Evolutionary conservation across 2,888 invertebrate genomes (phyloP), one percentile per base, ranked within the genome.

Genomic region (Chrysolina oricalcia): DNA sequence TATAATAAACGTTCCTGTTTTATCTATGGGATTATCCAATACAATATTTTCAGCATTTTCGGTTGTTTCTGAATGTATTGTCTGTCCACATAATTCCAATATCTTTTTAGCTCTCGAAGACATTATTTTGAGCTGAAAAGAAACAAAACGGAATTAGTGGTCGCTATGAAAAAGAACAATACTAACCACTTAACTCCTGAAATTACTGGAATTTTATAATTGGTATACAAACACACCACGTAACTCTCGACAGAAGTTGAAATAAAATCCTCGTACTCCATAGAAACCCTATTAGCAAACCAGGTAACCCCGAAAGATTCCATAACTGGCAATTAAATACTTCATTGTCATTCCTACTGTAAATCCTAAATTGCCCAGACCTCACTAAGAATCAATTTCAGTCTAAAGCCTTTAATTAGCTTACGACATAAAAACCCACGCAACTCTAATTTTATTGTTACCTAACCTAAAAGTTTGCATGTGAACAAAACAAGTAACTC

Each of bases 381-480:
- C 10, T 21, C 21, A 62, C 35, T 62, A 23, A 19, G 35, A 35
- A 35, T 62, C 23, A 62, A 23, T 35, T 62, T 62, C 23, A 11
- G 35, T 27, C 23, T 11, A 62, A 35, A 62, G 35, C 35, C 17
- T 35, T 62, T 13, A 62, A 62, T 62, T n/a, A 23, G n/a, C 10
- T 23, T 62, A 35, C n/a, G 62, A 62, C n/a, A 62, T n/a, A 21
- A 62, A 62, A 62, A 23, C 62, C n/a, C n/a, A 19, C 19, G 23
- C 23, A 62, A 62, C 62, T 62, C 62, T 35, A 1, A 62, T 62
- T 62, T 62, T 23, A 27, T 62, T n/a, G 4, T 35, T 35, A 62
- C 62, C 62, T 62, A 62, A 62, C 62, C 62, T 62, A 62, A 62
- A 23, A 62, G 62, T 62, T 62, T 62, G 15, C 27, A 62, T 15